Percentiles rank a stretch among this genome's conserved stretches.
Conservation (phyloP, 2,888 invertebrate genomes). For the Andrena praecox region DNA sequence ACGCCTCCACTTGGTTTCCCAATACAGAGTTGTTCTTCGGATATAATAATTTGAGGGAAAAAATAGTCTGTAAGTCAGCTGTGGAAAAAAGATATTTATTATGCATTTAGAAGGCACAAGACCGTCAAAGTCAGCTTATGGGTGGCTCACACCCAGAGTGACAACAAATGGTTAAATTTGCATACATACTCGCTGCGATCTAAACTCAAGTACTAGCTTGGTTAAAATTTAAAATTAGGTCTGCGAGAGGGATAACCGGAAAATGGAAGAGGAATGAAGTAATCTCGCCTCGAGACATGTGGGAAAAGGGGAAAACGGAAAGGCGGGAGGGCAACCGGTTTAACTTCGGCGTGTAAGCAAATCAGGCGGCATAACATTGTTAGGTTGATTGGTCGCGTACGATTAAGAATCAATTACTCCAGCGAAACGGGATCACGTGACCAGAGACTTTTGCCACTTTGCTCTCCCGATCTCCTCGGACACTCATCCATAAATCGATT, state of each 20-base stretch:
- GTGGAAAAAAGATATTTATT: too few relatives aligned
- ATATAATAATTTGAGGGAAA: too few relatives aligned
- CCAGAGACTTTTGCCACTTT: slow-evolving; percentile 62
- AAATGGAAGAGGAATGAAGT: slow-evolving; percentile 49
- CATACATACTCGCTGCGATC: not conserved
- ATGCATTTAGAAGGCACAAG: too few relatives aligned
- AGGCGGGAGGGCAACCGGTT: slow-evolving; percentile 46
- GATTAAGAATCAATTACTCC: slow-evolving; percentile 77
- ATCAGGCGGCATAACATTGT: slow-evolving; percentile 70
- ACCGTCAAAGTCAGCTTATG: too few relatives aligned
- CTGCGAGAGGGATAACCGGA: slow-evolving; percentile 39
- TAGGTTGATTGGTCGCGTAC: slow-evolving; percentile 75
- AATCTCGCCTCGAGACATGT: slow-evolving; percentile 32
- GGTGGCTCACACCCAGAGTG: too few relatives aligned
- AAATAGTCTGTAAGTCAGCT: too few relatives aligned
- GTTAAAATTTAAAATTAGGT: slow-evolving; percentile 44
- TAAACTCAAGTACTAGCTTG: not conserved
- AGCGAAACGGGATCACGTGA: slow-evolving; percentile 72
- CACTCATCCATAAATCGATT: slow-evolving; percentile 55
- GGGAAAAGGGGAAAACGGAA: slow-evolving; percentile 18
- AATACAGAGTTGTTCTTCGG: too few relatives aligned
- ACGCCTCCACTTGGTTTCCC: too few relatives aligned
- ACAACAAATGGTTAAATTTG: not conserved
- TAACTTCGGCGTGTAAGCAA: slow-evolving; percentile 68
- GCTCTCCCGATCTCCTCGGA: slow-evolving; percentile 56